Conservation (phyloP, 2,888 invertebrate genomes). For the Bibio marci region DNA sequence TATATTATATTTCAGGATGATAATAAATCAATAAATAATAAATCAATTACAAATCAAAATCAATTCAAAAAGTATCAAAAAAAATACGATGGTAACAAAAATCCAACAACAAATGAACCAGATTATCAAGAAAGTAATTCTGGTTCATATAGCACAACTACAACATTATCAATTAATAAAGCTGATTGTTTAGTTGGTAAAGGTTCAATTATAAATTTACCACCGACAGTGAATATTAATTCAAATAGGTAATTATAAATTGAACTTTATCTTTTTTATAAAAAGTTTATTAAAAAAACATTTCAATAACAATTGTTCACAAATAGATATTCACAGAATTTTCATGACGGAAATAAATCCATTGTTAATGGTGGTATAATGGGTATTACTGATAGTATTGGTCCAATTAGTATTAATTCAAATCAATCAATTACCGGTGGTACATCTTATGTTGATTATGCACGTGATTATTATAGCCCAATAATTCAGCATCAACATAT, state of each 20-base stretch:
- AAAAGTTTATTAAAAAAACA: no score
- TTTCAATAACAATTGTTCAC: no score
- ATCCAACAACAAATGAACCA: neutral
- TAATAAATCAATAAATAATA: neutral
- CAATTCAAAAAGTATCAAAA: neutral
- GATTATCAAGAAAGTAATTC: conserved; percentile 6
- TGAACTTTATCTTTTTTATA: no score
- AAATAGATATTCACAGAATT: no score
- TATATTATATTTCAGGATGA: no score
- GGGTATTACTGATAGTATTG: no score
- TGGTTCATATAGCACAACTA: conserved; percentile 6
- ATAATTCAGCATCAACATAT: conserved; percentile 31
- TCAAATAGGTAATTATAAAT: neutral
- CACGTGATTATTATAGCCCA: conserved; percentile 67
- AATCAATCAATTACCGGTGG: conserved; percentile 65
- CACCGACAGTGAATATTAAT: conserved; percentile 1
- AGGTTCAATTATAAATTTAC: neutral
- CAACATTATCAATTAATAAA: conserved; percentile 6
- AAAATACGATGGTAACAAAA: neutral
- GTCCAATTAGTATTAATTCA: neutral
- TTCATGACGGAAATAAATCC: no score
- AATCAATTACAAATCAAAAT: no score
- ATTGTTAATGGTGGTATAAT: no score
- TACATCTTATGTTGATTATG: conserved; percentile 77
- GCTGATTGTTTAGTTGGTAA: conserved; percentile 2